phyloP scores from a whole-genome alignment of 2,888 invertebrate genomes.

The Bombyx huttoni region DNA sequence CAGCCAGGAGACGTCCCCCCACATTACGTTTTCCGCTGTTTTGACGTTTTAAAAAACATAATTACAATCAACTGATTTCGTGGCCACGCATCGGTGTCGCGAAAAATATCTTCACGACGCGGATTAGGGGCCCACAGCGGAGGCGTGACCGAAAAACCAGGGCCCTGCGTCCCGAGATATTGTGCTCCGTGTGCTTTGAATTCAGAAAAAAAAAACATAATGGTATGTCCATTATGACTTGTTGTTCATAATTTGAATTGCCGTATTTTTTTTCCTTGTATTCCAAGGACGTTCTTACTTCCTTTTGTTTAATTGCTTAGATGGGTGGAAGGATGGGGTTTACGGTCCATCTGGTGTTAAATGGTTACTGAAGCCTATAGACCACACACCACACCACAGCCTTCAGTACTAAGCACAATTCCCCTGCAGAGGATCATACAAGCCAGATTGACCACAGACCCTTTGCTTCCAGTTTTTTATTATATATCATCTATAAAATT shows the following conservation, averaged over 20 bases:
- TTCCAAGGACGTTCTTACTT: no score
- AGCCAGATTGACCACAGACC: no score
- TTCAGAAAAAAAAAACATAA: constrained; percentile 27
- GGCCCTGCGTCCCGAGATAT: constrained; percentile 31
- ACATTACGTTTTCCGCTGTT: neutral
- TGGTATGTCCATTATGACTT: neutral
- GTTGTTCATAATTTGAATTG: neutral
- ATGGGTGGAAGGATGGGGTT: no score
- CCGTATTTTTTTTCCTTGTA: neutral
- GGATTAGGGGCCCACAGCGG: constrained; percentile 38
- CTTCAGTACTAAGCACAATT: no score
- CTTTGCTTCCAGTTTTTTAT: no score
- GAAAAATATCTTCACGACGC: constrained; percentile 41
- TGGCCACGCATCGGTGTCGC: constrained; percentile 25
- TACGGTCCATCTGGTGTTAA: no score
- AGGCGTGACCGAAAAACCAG: constrained; percentile 30
- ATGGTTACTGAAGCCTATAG: no score
- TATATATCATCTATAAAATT: no score
- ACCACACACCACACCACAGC: no score
- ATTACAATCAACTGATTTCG: constrained; percentile 10
- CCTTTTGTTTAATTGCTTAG: no score
- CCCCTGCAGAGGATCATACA: no score
- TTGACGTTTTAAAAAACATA: neutral
- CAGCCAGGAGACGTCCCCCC: no score
- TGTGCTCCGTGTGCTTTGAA: constrained; percentile 37